These are phyloP conservation scores for Drosophila bocqueti DNA, from an alignment of 1,140 invertebrate genomes.

Conservation along the genomic window DNA sequence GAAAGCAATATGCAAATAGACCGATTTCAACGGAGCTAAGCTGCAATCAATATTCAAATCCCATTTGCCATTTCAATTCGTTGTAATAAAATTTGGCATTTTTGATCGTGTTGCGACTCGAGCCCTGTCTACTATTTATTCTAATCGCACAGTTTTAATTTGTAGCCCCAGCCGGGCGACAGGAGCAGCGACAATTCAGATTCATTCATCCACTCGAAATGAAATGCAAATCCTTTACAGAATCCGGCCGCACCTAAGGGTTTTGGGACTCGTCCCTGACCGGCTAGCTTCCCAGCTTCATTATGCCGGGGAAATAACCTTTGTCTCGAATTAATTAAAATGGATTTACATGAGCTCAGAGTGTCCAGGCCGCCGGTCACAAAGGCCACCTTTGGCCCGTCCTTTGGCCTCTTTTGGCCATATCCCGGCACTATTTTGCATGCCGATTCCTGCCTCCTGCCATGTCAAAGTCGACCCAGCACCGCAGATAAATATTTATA, in stretches of 20 bases:
- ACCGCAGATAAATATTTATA: conserved; percentile 84
- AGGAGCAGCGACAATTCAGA: conserved; percentile 41
- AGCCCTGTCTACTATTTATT: conserved; percentile 62
- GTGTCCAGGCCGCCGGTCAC: conserved; percentile 66
- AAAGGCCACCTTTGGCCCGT: conserved; percentile 64
- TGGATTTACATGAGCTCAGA: conserved; percentile 83
- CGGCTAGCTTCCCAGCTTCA: conserved; percentile 39
- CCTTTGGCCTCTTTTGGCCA: conserved; percentile 18
- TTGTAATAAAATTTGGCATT: conserved; percentile 78
- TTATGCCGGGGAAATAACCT: conserved; percentile 80
- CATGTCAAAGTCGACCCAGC: conserved; percentile 44
- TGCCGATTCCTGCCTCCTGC: conserved; percentile 49
- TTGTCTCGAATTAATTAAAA: conserved; percentile 84
- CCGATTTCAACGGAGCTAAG: conserved; percentile 63
- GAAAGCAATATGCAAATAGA: conserved; percentile 79
- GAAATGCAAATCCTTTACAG: conserved; percentile 78
- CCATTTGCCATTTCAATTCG: conserved; percentile 76
- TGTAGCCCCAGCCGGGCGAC: conserved; percentile 22
- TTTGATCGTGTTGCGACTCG: conserved; percentile 52
- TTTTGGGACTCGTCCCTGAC: conserved; percentile 8
- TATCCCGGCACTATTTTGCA: conserved; percentile 61
- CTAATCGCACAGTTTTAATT: conserved; percentile 65
- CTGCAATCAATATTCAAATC: conserved; percentile 84
- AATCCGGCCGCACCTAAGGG: conserved; percentile 69
- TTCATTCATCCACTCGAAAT: conserved; percentile 78